These are phyloP conservation scores for Tuta absoluta DNA, from an alignment of 2,888 invertebrate genomes.

Conservation along the genomic window DNA sequence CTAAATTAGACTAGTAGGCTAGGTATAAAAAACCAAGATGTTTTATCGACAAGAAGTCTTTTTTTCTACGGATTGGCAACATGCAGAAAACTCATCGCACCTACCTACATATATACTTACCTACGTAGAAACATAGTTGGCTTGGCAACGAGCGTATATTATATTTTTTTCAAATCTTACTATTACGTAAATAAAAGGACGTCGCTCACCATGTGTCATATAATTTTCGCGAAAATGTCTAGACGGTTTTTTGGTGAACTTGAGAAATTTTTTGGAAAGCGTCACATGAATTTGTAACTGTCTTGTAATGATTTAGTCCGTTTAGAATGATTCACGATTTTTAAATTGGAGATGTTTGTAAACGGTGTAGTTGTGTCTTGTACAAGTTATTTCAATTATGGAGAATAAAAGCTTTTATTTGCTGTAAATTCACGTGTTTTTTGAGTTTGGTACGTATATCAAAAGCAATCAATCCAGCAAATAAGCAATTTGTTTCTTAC, in stretches of 20 bases:
- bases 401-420: background rate
- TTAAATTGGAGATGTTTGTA: background rate
- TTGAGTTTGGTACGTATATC: too few relatives aligned
- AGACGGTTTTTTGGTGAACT: constrained; percentile 13
- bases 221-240: constrained; percentile 1
- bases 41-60: background rate
- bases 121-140: constrained; percentile 1
- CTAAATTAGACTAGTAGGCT: background rate
- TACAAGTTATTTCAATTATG: too few relatives aligned
- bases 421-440: too few relatives aligned
- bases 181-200: constrained; percentile 16
- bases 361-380: background rate
- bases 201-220: constrained; percentile 10
- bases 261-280: constrained; percentile 1
- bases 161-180: constrained; percentile 2
- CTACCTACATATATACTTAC: background rate
- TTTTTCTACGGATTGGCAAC: constrained; percentile 5
- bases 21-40: background rate
- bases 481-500: constrained; percentile 8
- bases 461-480: background rate
- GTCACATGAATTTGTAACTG: constrained; percentile 1
- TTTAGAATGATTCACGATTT: constrained; percentile 3
- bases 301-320: constrained; percentile 11
- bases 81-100: constrained; percentile 2
- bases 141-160: constrained; percentile 15